These are phyloP conservation scores for Takifugu ocellatus DNA, from an alignment of 2,797 vertebrate species.

Conservation along the genomic window DNA sequence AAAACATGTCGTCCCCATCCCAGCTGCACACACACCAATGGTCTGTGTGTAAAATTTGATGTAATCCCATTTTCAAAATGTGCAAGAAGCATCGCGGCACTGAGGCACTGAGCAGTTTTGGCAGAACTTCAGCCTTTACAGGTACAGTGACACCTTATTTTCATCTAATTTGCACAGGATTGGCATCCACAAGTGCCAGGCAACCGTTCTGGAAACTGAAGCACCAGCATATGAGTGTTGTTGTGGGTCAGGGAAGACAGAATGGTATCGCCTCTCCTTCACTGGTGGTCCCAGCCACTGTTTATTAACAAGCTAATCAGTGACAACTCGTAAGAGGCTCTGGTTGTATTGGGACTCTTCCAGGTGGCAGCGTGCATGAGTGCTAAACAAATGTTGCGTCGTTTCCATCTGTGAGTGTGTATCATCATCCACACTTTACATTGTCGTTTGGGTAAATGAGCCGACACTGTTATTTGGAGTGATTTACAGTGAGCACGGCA, in stretches of 20 bases:
- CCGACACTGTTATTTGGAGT: conserved; percentile 24
- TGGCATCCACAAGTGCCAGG: background rate
- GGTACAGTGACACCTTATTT: background rate
- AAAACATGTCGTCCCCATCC: too few relatives aligned
- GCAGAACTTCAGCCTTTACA: background rate
- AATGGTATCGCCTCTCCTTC: background rate
- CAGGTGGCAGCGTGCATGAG: conserved; percentile 16
- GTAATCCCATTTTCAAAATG: background rate
- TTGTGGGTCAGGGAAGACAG: background rate
- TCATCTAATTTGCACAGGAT: background rate
- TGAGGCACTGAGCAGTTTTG: background rate
- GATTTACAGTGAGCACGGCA: conserved; percentile 16
- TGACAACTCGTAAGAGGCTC: conserved; percentile 3
- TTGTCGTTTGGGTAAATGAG: conserved; percentile 30
- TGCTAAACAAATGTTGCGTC: conserved; percentile 27
- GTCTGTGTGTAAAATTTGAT: too few relatives aligned
- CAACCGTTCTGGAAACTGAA: background rate
- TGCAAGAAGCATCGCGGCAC: too few relatives aligned
- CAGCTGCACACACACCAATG: too few relatives aligned
- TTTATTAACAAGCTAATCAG: conserved; percentile 4
- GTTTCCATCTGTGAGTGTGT: conserved; percentile 28
- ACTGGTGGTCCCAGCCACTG: background rate
- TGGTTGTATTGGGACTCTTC: conserved; percentile 1
- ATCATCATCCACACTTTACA: conserved; percentile 36
- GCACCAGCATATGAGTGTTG: background rate